Conservation (phyloP, 2,113 vertebrate genomes). For the Callipepla squamata region DNA sequence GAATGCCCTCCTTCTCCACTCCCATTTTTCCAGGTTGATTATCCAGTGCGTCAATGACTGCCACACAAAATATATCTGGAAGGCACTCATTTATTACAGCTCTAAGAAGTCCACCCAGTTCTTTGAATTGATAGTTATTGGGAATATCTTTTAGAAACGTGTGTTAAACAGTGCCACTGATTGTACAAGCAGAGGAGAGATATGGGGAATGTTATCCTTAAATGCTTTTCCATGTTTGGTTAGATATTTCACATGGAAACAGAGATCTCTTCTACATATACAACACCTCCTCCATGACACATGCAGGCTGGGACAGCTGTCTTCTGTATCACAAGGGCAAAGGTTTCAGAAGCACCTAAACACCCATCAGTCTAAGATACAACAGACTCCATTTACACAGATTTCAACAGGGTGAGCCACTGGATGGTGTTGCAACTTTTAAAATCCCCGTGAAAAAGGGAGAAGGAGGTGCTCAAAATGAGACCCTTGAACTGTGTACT, state of each 20-base stretch:
- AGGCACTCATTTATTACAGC: not conserved
- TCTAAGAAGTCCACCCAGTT: not conserved
- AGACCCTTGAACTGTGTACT: accelerated
- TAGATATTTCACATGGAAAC: not conserved
- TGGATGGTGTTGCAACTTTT: not conserved
- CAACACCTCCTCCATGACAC: accelerated
- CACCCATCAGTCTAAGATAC: accelerated
- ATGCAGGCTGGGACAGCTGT: not conserved
- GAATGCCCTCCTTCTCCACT: not conserved
- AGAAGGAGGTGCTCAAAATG: accelerated
- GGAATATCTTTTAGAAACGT: accelerated
- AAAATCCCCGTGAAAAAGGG: not conserved
- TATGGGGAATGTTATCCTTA: accelerated
- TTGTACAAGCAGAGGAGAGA: not conserved
- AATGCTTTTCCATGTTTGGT: not conserved
- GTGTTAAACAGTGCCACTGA: not conserved
- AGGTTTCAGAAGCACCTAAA: not conserved
- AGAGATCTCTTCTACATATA: not conserved
- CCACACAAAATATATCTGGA: not conserved
- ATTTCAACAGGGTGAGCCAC: no score
- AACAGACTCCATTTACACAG: accelerated
- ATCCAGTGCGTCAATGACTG: not conserved
- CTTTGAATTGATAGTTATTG: accelerated
- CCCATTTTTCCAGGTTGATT: not conserved
- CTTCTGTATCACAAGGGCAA: accelerated